Evolutionary conservation across 1,140 invertebrate species (phyloP).

Genomic region (Drosophila auraria): DNA sequence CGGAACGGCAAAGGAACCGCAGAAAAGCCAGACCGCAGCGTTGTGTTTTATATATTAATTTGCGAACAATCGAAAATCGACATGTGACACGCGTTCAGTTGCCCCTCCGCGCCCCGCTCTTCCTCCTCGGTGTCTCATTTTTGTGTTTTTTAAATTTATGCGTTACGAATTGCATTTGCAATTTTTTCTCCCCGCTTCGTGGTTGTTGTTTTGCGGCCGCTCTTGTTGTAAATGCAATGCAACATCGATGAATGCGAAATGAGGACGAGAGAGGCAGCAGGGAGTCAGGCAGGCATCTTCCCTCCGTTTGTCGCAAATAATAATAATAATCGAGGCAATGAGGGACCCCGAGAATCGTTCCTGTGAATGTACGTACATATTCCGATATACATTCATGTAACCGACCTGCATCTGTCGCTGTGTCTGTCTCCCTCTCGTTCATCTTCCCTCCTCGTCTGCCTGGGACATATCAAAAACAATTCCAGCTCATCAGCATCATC

Average conservation of each 20-base stretch:
- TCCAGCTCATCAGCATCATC: slow-evolving; percentile 80
- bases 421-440: slow-evolving; percentile 31
- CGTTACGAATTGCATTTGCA: slow-evolving; percentile 81
- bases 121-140: slow-evolving; percentile 28
- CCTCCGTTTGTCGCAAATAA: slow-evolving; percentile 63
- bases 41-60: slow-evolving; percentile 83
- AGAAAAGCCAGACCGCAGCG: slow-evolving; percentile 39
- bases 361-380: slow-evolving; percentile 30
- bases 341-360: slow-evolving; percentile 45
- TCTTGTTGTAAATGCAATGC: slow-evolving; percentile 70
- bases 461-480: slow-evolving; percentile 79
- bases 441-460: slow-evolving; percentile 35
- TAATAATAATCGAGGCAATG: slow-evolving; percentile 59
- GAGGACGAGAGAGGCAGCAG: slow-evolving; percentile 19
- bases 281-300: slow-evolving; percentile 31
- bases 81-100: slow-evolving; percentile 81
- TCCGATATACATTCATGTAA: slow-evolving; percentile 38
- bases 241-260: slow-evolving; percentile 74
- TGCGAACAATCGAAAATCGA: slow-evolving; percentile 84
- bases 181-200: slow-evolving; percentile 43
- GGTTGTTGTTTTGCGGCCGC: slow-evolving; percentile 30
- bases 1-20: slow-evolving; percentile 23
- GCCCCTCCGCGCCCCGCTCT: background rate
- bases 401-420: slow-evolving; percentile 65
- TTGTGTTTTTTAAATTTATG: slow-evolving; percentile 80